Evolutionary conservation across 2,113 vertebrate genomes (phyloP).

Genomic region (Phylloscopus whistleri): DNA sequence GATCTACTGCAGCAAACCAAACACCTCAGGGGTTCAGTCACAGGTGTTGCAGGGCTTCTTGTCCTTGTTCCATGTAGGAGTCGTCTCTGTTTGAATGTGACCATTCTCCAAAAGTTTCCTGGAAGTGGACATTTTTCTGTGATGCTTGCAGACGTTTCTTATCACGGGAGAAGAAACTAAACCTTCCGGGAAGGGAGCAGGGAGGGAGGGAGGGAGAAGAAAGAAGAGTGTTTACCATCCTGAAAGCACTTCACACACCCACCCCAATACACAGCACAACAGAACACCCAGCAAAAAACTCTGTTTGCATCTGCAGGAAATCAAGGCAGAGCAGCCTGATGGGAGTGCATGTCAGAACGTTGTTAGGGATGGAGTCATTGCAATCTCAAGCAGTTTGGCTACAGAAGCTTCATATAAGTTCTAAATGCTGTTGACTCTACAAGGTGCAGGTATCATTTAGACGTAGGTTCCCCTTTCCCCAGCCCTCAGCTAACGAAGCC

Average conservation of each 20-base stretch:
- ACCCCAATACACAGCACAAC: background rate
- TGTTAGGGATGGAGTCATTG: slow-evolving; percentile 53
- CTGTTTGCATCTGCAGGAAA: slow-evolving; percentile 22
- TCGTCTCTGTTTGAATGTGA: slow-evolving; percentile 77
- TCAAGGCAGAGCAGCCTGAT: slow-evolving; percentile 26
- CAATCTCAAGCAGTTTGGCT: slow-evolving; percentile 37
- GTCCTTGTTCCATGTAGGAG: slow-evolving; percentile 89
- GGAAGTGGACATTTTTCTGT: slow-evolving; percentile 73
- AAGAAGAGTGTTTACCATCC: background rate
- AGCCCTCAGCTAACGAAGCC: background rate
- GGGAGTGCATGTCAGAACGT: slow-evolving; percentile 12
- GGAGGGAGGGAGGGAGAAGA: background rate
- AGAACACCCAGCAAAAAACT: slow-evolving; percentile 20
- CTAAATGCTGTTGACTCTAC: slow-evolving; percentile 52
- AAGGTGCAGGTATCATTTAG: slow-evolving; percentile 7
- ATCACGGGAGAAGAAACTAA: slow-evolving; percentile 97
- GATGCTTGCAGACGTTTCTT: slow-evolving; percentile 79
- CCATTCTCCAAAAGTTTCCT: slow-evolving; percentile 81
- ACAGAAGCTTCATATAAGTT: slow-evolving; percentile 23
- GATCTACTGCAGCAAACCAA: background rate
- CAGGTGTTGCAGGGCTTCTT: slow-evolving; percentile 93
- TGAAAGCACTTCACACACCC: background rate
- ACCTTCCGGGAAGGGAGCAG: slow-evolving; percentile 72
- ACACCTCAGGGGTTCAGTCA: slow-evolving; percentile 61
- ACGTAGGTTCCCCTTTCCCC: background rate